Conservation (phyloP, 2,888 invertebrate genomes). For the Lycia hirtaria region DNA sequence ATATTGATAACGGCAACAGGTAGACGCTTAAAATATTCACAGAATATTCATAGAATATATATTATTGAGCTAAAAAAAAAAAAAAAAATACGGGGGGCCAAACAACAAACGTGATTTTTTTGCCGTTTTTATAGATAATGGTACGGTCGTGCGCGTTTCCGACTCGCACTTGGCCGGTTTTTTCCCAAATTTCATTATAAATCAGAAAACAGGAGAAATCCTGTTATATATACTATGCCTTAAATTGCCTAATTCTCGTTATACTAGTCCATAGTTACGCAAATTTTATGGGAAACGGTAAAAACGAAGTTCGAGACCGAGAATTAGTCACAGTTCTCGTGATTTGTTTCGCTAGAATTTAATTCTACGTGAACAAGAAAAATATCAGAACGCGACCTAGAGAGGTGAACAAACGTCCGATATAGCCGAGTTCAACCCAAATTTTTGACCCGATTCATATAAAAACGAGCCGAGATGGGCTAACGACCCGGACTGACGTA, state of each 20-base stretch:
- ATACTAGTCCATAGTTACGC: background rate
- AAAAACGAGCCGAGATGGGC: slow-evolving; percentile 65
- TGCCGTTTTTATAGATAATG: too few relatives aligned
- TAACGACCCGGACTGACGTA: slow-evolving; percentile 71
- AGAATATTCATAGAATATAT: too few relatives aligned
- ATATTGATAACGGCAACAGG: too few relatives aligned
- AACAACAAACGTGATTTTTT: too few relatives aligned
- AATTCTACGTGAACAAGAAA: slow-evolving; percentile 29
- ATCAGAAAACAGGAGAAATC: too few relatives aligned
- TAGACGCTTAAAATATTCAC: too few relatives aligned
- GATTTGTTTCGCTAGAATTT: slow-evolving; percentile 12
- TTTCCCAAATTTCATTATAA: too few relatives aligned
- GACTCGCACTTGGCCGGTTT: too few relatives aligned
- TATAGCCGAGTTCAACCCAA: slow-evolving; percentile 74
- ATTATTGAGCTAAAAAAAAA: too few relatives aligned
- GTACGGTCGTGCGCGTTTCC: too few relatives aligned
- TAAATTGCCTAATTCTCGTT: background rate
- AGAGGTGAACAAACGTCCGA: slow-evolving; percentile 79
- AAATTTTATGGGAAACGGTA: slow-evolving; percentile 11
- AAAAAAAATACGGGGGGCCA: too few relatives aligned
- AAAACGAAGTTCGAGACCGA: slow-evolving; percentile 5
- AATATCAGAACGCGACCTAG: slow-evolving; percentile 66
- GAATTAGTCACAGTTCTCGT: slow-evolving; percentile 17
- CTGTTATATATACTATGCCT: too few relatives aligned
- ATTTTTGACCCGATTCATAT: slow-evolving; percentile 78